Conservation (phyloP, 2,888 invertebrate genomes). For the Lampropteryx suffumata region DNA sequence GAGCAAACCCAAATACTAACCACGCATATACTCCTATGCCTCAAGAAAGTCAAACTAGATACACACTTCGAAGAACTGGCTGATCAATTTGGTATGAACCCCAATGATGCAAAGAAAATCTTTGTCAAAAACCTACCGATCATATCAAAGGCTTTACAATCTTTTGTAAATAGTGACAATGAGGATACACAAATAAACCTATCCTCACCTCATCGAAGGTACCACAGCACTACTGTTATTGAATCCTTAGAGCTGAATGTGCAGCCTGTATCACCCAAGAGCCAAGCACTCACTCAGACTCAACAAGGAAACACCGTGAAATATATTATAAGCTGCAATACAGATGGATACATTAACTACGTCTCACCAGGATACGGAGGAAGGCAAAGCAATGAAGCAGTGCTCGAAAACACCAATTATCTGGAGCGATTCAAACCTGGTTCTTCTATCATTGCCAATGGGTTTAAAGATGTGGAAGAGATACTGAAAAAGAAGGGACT, state of each 20-base stretch:
- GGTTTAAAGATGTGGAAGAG: neutral
- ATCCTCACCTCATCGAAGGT: neutral
- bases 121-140: neutral
- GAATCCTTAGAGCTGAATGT: slow-evolving; percentile 4
- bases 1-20: neutral
- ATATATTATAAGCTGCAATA: neutral
- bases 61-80: slow-evolving; percentile 8
- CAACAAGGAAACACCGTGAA: slow-evolving; percentile 6
- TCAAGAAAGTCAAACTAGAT: slow-evolving; percentile 5
- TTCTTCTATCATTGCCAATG: neutral
- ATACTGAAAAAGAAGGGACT: neutral
- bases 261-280: neutral
- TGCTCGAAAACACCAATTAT: slow-evolving; percentile 1
- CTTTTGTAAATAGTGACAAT: neutral
- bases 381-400: neutral
- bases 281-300: neutral
- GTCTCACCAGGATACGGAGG: slow-evolving; percentile 7
- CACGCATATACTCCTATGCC: slow-evolving; percentile 1
- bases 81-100: slow-evolving; percentile 1
- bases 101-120: neutral
- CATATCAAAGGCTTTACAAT: neutral
- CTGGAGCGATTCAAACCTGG: neutral
- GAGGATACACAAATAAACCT: neutral
- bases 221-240: neutral
- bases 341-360: slow-evolving; percentile 3